A percentile compares a stretch with the other conserved stretches of the same genome.
Conservation (phyloP, 2,113 vertebrate species). For the Plectropomus leopardus region DNA sequence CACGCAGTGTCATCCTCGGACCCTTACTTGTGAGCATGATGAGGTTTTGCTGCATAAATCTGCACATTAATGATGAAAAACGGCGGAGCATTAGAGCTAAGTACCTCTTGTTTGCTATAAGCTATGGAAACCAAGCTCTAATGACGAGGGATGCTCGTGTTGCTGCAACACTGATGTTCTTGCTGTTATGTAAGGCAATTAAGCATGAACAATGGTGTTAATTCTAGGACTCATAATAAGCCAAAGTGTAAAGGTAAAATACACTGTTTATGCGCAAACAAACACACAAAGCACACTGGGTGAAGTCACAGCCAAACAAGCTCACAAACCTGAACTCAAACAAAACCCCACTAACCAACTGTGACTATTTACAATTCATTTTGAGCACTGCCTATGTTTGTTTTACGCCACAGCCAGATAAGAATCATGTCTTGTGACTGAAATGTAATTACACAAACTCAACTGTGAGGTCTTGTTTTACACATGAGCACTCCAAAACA, state of each 20-base stretch:
- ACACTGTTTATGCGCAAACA: slow-evolving; percentile 12
- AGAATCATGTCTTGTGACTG: slow-evolving; percentile 41
- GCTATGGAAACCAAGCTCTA: slow-evolving; percentile 18
- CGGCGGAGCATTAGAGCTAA: slow-evolving; percentile 42
- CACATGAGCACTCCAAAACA: background rate
- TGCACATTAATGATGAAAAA: slow-evolving; percentile 63
- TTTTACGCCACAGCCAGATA: slow-evolving; percentile 21
- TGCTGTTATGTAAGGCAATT: slow-evolving; percentile 23
- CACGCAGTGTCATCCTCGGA: rapidly evolving
- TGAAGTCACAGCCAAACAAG: slow-evolving; percentile 25
- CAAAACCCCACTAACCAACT: slow-evolving; percentile 46
- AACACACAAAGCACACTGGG: slow-evolving; percentile 24
- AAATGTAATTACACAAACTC: slow-evolving; percentile 23
- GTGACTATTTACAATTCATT: slow-evolving; percentile 62
- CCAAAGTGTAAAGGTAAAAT: slow-evolving; percentile 18
- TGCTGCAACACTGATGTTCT: slow-evolving; percentile 9
- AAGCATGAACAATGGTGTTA: slow-evolving; percentile 2
- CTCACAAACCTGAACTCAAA: slow-evolving; percentile 34
- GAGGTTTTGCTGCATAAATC: slow-evolving; percentile 50
- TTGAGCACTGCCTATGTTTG: slow-evolving; percentile 39
- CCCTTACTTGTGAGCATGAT: background rate
- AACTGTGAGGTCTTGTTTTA: background rate
- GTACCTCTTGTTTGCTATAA: slow-evolving; percentile 39
- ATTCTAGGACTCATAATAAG: slow-evolving; percentile 8
- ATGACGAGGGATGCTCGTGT: slow-evolving; percentile 41